Conservation (phyloP, 1,140 invertebrate species). For the Chelonus insularis region DNA sequence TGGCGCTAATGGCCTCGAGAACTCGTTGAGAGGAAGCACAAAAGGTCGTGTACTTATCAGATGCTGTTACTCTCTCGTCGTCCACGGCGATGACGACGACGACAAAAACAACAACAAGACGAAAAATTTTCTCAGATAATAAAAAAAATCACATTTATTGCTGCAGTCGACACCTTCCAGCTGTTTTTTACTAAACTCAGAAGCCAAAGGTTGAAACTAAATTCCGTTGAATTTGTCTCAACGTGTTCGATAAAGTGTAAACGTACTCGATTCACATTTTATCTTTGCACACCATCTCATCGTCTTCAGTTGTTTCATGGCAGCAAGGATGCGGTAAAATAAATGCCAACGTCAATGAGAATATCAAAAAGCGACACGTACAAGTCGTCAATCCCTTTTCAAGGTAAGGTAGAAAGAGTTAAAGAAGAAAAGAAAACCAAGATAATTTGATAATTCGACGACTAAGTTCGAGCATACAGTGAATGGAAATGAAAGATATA, state of each 20-base stretch:
- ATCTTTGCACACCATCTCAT: not conserved
- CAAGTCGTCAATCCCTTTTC: slow-evolving; percentile 4
- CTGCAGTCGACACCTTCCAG: too few species aligned
- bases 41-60: slow-evolving; percentile 11
- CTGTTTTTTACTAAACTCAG: too few species aligned
- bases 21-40: slow-evolving; percentile 26
- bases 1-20: not conserved
- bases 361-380: slow-evolving; percentile 16
- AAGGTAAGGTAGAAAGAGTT: not conserved
- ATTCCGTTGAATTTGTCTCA: too few species aligned
- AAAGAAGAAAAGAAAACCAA: not conserved
- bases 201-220: too few species aligned
- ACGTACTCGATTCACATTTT: too few species aligned
- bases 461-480: slow-evolving; percentile 3
- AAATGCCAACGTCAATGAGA: slow-evolving; percentile 12
- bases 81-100: slow-evolving; percentile 11
- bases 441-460: slow-evolving; percentile 21
- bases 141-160: too few species aligned
- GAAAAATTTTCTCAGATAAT: not conserved
- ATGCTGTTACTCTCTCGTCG: slow-evolving; percentile 5
- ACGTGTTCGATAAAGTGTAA: too few species aligned
- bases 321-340: not conserved
- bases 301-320: not conserved
- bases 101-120: slow-evolving; percentile 1
- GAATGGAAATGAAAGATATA: not conserved